Percentiles rank a stretch among this genome's conserved stretches.
These are phyloP conservation scores for Steinernema scapterisci DNA, from an alignment of 2,888 invertebrate species.

Conservation along the genomic window DNA sequence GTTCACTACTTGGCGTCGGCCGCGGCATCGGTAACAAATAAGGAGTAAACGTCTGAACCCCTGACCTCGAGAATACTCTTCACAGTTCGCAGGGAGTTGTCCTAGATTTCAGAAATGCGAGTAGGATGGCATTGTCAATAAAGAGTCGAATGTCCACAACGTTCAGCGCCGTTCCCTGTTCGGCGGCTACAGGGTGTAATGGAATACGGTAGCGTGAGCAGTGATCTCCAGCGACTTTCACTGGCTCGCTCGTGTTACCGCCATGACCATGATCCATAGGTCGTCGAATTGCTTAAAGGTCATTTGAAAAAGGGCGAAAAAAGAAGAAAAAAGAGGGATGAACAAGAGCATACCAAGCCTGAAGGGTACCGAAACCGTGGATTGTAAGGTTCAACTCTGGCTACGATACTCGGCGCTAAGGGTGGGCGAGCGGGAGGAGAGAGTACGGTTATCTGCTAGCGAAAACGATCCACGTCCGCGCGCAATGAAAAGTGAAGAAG, in stretches of 20 bases:
- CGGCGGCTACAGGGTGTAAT: neutral
- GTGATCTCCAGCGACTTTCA: neutral
- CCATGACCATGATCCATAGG: neutral
- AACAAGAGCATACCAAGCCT: neutral
- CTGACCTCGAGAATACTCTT: slow-evolving; percentile 31
- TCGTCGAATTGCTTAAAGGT: slow-evolving; percentile 4
- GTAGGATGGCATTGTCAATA: slow-evolving; percentile 8
- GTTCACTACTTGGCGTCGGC: slow-evolving; percentile 28
- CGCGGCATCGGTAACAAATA: slow-evolving; percentile 31
- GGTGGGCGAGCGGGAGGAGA: neutral
- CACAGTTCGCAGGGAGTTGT: slow-evolving; percentile 20
- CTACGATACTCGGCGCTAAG: too few relatives aligned
- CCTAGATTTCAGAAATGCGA: slow-evolving; percentile 12
- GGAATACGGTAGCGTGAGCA: neutral
- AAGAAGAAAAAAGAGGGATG: neutral
- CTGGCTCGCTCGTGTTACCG: neutral
- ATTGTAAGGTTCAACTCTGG: too few relatives aligned
- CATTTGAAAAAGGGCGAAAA: neutral
- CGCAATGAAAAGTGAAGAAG: slow-evolving; percentile 23
- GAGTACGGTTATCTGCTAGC: neutral
- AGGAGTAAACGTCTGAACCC: slow-evolving; percentile 31
- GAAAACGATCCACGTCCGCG: slow-evolving; percentile 30
- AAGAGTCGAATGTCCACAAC: neutral
- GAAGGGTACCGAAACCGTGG: too few relatives aligned
- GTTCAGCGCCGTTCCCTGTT: neutral